Conservation (phyloP, 2,888 invertebrate species). For the Therioaphis trifolii region DNA sequence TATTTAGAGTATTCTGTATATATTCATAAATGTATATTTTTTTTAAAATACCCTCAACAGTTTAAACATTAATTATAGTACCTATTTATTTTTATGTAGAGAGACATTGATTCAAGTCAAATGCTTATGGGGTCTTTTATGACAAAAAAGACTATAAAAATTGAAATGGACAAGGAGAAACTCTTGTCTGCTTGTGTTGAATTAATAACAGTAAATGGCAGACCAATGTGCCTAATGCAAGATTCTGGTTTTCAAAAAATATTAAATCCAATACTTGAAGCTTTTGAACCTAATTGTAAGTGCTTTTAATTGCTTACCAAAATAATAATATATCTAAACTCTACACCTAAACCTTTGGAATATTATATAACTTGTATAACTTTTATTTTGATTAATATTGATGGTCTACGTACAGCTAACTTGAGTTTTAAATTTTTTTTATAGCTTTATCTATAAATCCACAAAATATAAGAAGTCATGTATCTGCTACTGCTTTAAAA, state of each 20-base stretch:
- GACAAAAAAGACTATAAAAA: too few relatives aligned
- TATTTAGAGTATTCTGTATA: too few relatives aligned
- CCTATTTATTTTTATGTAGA: too few relatives aligned
- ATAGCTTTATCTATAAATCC: neutral
- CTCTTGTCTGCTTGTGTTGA: neutral
- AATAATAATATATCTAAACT: neutral
- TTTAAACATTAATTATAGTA: too few relatives aligned
- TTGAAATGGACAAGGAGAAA: too few relatives aligned
- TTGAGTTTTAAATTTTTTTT: neutral
- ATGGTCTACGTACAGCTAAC: too few relatives aligned
- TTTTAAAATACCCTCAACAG: too few relatives aligned
- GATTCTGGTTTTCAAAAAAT: conserved; percentile 7
- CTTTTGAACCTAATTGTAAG: neutral
- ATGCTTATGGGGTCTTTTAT: too few relatives aligned
- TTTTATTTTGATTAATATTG: too few relatives aligned
- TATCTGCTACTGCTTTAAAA: neutral
- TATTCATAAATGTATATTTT: too few relatives aligned
- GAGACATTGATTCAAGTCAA: too few relatives aligned
- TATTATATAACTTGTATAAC: neutral
- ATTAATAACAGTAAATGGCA: neutral
- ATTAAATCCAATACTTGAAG: neutral
- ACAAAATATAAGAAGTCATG: neutral
- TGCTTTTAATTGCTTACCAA: neutral
- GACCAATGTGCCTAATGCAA: neutral
- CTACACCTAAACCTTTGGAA: too few relatives aligned